A percentile compares a stretch with the other conserved stretches of the same genome.
phyloP scores from a whole-genome alignment of 2,888 invertebrate species.

The Luperina nickerlii region DNA sequence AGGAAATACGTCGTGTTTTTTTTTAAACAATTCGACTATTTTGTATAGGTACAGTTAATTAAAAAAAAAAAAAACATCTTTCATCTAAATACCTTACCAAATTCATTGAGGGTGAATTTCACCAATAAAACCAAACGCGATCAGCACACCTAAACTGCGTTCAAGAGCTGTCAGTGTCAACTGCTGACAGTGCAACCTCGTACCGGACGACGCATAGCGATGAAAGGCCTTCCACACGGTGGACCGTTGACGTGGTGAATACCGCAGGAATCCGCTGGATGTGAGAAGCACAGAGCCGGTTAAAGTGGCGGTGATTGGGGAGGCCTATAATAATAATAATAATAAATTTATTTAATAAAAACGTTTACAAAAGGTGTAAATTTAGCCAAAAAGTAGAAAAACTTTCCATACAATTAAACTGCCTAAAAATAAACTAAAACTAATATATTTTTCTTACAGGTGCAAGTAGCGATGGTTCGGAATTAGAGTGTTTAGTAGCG shows the following conservation, averaged over 20 bases:
- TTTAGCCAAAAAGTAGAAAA: too few species aligned
- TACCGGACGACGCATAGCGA: not conserved
- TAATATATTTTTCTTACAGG: too few species aligned
- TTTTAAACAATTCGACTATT: not conserved
- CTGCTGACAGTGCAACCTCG: too few species aligned
- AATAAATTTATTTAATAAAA: too few species aligned
- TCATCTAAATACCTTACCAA: not conserved
- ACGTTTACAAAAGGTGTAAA: too few species aligned
- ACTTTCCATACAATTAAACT: too few species aligned
- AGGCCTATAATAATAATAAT: too few species aligned
- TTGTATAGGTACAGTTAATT: not conserved
- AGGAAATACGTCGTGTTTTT: not conserved
- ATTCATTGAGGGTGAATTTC: not conserved
- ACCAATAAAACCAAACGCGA: not conserved
- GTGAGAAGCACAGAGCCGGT: not conserved
- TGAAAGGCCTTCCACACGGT: not conserved
- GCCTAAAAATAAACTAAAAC: too few species aligned
- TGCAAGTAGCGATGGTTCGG: too few species aligned
- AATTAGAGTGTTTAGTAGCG: too few species aligned
- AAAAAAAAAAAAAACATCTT: not conserved
- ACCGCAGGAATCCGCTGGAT: not conserved
- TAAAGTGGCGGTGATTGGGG: not conserved
- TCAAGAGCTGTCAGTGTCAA: not conserved
- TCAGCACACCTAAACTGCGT: not conserved
- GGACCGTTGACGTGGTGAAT: not conserved